These are phyloP conservation scores for Tribolium freemani DNA, from an alignment of 2,888 invertebrate species.

Conservation along the genomic window DNA sequence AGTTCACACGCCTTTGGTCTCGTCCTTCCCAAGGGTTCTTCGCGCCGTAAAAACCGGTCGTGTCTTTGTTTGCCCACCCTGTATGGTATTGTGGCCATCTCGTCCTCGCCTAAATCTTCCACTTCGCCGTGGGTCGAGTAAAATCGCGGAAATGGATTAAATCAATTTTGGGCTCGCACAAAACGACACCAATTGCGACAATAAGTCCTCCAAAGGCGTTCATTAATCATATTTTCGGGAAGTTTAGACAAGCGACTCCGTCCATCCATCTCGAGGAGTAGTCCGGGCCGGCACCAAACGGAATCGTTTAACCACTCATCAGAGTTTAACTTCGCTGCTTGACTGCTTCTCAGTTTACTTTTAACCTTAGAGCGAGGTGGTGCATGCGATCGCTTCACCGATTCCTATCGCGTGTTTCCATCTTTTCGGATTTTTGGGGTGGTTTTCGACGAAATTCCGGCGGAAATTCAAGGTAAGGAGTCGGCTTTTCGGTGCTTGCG, in stretches of 20 bases:
- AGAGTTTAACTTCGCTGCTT: slow-evolving; percentile 25
- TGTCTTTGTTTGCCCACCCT: background rate
- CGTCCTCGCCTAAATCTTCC: background rate
- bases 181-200: slow-evolving; percentile 32
- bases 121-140: slow-evolving; percentile 24
- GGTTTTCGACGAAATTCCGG: background rate
- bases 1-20: background rate
- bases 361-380: slow-evolving; percentile 23
- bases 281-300: slow-evolving; percentile 29
- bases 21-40: background rate
- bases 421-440: background rate
- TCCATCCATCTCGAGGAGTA: slow-evolving; percentile 1
- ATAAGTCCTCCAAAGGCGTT: slow-evolving; percentile 26
- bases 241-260: slow-evolving; percentile 32
- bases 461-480: background rate
- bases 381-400: slow-evolving; percentile 2
- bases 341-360: slow-evolving; percentile 36
- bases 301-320: slow-evolving; percentile 30
- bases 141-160: slow-evolving; percentile 29
- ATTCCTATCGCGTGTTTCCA: background rate
- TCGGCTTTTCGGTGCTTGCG: background rate
- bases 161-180: slow-evolving; percentile 11
- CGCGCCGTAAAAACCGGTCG: background rate
- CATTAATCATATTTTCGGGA: slow-evolving; percentile 42
- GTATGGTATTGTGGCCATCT: background rate